phyloP scores from a whole-genome alignment of 2,113 vertebrate genomes.

The Pachycephala philippinensis region DNA sequence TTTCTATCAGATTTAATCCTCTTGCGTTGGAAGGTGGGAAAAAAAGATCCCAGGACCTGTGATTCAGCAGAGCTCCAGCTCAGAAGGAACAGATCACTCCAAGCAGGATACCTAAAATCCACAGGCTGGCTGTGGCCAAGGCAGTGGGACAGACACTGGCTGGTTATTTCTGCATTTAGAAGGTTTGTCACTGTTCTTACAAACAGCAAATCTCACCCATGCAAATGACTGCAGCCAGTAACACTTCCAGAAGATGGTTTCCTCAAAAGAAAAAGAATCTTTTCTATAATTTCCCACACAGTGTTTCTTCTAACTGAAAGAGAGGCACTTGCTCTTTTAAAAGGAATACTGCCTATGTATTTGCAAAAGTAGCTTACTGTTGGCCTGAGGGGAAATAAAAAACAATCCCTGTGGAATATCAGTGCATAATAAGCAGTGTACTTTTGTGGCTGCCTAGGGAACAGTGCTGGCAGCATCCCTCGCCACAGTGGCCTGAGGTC shows the following conservation, averaged over 20 bases:
- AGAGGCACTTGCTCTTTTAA: background rate
- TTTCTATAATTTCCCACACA: background rate
- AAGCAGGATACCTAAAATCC: background rate
- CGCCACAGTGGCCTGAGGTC: background rate
- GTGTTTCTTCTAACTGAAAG: background rate
- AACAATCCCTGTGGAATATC: background rate
- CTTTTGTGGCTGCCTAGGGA: background rate
- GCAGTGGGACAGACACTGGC: too few species aligned
- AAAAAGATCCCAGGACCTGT: fast-evolving
- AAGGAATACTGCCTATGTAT: background rate
- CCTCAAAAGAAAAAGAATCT: background rate
- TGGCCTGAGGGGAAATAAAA: background rate
- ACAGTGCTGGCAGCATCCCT: background rate
- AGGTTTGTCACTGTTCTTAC: background rate
- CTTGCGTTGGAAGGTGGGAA: background rate
- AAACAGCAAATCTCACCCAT: background rate
- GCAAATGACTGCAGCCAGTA: background rate
- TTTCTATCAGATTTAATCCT: background rate
- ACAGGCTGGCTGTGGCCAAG: background rate
- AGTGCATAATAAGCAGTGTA: background rate
- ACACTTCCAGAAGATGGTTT: background rate
- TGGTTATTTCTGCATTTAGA: background rate
- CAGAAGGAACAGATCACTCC: background rate
- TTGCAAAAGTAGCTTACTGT: background rate
- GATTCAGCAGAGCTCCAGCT: background rate